Evolutionary conservation across 1,140 invertebrate genomes (phyloP), one percentile per base, ranked within the genome.

Genomic region (Helicoverpa armigera): DNA sequence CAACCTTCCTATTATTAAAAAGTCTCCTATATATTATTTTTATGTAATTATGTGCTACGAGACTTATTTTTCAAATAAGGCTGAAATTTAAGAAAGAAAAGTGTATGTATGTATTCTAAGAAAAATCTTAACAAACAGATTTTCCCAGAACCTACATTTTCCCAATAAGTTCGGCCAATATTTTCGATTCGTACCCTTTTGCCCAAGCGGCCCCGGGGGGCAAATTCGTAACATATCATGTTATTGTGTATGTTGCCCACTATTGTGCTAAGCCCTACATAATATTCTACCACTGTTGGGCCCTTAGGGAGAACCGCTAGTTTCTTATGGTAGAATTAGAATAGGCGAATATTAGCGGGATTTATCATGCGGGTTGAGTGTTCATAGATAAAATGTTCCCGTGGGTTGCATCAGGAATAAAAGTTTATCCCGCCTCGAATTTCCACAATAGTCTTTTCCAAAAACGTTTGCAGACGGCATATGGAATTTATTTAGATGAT

Each of bases 251-350:
- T n/a, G n/a, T n/a, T 76, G 74, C 43, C 74, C 74, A 58, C 43
- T 63, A 77, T 77, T 77, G 75, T 77, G 75, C 75, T 77, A 77
- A 77, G 31, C n/a, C 51, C 75, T 29, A 77, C 61, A 65, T 65
- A 67, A 77, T 77, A 77, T 77, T 16, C 50, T 35, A 54, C 75
- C 35, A 65, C 53, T 77, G 75, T 77, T 63, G 60, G 18, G 58
- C 50, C 75, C 75, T 31, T 18, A 12, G 75, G 75, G 75, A 29
- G 67, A 54, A 77, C 74, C 23, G 48, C 16, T 63, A 5, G 31
- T 60, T 75, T 75, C 73, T 75, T 75, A 75, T 61, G 16, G 50
- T 53, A 54, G 48, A 11, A 50, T 48, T 67, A 65, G 14, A 65
- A 65, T 65, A 43, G 63, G 31, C 14, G 29, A 14, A 14, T 50